A percentile compares a stretch with the other conserved stretches of the same genome.
Conservation (phyloP, 1,140 invertebrate genomes). For the Augochlora pura region DNA sequence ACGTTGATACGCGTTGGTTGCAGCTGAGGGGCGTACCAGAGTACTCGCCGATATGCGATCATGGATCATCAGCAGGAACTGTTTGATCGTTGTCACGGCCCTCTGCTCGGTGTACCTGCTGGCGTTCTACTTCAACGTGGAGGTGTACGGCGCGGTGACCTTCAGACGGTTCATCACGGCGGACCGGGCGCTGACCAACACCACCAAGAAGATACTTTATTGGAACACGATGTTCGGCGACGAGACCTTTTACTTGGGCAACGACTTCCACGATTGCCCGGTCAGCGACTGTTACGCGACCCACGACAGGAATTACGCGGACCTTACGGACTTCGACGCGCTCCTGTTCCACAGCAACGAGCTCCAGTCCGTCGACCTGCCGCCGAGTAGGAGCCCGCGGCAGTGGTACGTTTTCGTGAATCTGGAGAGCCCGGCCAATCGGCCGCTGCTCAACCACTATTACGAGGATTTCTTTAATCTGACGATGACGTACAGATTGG, state of each 20-base stretch:
- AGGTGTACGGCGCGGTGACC: background rate
- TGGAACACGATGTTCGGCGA: slow-evolving; percentile 69
- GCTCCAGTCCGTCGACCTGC: slow-evolving; percentile 50
- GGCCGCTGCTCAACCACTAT: slow-evolving; percentile 47
- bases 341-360: slow-evolving; percentile 68
- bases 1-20: too few species aligned
- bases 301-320: slow-evolving; percentile 5
- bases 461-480: slow-evolving; percentile 81
- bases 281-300: slow-evolving; percentile 61
- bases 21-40: background rate
- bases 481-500: slow-evolving; percentile 84
- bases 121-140: slow-evolving; percentile 10
- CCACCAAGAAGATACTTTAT: slow-evolving; percentile 63
- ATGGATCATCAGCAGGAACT: slow-evolving; percentile 8
- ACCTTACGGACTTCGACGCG: slow-evolving; percentile 62
- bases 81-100: slow-evolving; percentile 11
- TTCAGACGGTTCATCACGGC: background rate
- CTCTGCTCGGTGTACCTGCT: slow-evolving; percentile 29
- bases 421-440: slow-evolving; percentile 68
- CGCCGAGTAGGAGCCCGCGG: slow-evolving; percentile 21
- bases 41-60: slow-evolving; percentile 26
- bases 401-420: slow-evolving; percentile 71
- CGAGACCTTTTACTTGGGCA: slow-evolving; percentile 64
- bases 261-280: slow-evolving; percentile 59
- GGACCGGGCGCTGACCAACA: background rate